Percentiles rank a stretch among this genome's conserved stretches.
These are phyloP conservation scores for Chinchilla lanigera DNA, from an alignment of 2,113 vertebrate genomes.

Conservation along the genomic window DNA sequence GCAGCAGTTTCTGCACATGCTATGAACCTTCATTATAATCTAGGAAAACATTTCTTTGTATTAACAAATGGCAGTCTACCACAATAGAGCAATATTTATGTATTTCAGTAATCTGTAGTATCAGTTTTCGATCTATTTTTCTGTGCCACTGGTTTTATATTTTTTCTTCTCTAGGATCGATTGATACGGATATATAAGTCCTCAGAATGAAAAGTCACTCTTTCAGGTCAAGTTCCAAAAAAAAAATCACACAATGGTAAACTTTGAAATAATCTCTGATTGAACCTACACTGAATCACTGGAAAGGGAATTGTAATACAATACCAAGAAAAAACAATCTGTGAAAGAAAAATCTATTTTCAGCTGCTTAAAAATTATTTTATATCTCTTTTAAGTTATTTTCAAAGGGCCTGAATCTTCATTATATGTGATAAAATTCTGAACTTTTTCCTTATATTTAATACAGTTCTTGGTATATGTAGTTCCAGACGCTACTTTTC, in stretches of 20 bases:
- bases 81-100: conserved; percentile 13
- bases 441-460: background rate
- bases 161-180: background rate
- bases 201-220: background rate
- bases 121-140: conserved; percentile 1
- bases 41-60: background rate
- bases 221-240: background rate
- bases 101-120: background rate
- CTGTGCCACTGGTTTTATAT: conserved; percentile 26
- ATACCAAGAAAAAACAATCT: background rate
- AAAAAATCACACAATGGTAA: background rate
- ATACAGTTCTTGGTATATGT: background rate
- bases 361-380: background rate
- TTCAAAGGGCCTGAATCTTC: background rate
- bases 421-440: background rate
- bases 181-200: background rate
- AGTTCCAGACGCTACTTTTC: background rate
- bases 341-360: conserved; percentile 17
- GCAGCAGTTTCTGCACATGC: background rate
- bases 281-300: conserved; percentile 12
- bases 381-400: background rate
- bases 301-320: background rate
- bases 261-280: background rate
- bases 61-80: background rate
- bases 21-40: conserved; percentile 16